These are phyloP conservation scores for Lutjanus erythropterus DNA, from an alignment of 2,113 vertebrate genomes.

Conservation along the genomic window DNA sequence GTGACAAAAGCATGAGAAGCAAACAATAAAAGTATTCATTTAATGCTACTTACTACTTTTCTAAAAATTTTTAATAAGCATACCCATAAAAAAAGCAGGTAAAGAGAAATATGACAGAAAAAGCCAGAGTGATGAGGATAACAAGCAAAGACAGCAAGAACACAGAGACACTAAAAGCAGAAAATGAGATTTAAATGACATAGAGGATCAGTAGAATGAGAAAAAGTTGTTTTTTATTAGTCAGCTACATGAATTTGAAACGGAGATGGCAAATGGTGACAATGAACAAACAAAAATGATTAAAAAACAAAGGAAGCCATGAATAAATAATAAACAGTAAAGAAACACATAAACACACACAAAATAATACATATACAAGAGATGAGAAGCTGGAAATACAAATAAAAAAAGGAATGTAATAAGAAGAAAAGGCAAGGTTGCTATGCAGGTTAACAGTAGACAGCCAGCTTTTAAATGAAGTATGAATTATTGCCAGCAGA, in stretches of 20 bases:
- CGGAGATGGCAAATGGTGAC: conserved; percentile 15
- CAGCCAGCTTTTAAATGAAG: neutral
- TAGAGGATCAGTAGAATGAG: conserved; percentile 36
- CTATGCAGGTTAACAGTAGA: neutral
- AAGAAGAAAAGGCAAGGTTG: neutral
- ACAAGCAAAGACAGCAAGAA: neutral
- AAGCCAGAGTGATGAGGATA: neutral
- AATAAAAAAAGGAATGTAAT: conserved; percentile 8
- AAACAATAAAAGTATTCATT: neutral
- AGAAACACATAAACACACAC: conserved; percentile 14
- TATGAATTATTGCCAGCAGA: conserved; percentile 45
- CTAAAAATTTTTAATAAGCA: neutral
- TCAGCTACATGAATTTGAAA: conserved; percentile 19
- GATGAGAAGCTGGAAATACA: neutral
- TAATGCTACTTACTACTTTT: neutral
- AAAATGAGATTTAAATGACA: conserved; percentile 27
- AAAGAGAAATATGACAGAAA: neutral
- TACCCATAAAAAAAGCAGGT: neutral
- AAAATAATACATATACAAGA: neutral
- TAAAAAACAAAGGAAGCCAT: neutral
- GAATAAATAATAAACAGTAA: conserved; percentile 2
- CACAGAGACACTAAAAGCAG: neutral
- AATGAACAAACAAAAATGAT: conserved; percentile 11
- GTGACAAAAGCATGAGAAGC: neutral
- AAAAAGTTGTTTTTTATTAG: conserved; percentile 74